Conservation (phyloP, 2,888 invertebrate genomes). For the Mythimna ferrago region DNA sequence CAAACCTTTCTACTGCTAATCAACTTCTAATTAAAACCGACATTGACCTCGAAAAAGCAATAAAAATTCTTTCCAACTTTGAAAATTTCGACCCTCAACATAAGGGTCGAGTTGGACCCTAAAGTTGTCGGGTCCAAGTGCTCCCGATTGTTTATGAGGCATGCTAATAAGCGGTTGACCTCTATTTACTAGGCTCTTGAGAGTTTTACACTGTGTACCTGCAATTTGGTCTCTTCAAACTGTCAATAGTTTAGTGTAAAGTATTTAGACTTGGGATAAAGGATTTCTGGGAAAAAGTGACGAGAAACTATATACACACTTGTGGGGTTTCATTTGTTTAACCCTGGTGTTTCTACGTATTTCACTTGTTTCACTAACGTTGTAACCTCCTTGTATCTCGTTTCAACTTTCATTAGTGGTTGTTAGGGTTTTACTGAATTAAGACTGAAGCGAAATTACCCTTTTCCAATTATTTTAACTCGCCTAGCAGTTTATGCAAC, state of each 20-base stretch:
- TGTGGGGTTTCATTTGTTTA: not conserved
- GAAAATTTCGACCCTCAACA: slow-evolving; percentile 24
- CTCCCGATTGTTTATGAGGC: slow-evolving; percentile 56
- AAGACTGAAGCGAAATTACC: not conserved
- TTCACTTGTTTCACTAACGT: not conserved
- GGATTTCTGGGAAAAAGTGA: not conserved
- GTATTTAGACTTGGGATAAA: not conserved
- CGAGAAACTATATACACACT: not conserved
- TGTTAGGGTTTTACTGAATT: not conserved
- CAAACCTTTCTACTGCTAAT: slow-evolving; percentile 11
- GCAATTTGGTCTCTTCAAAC: slow-evolving; percentile 30
- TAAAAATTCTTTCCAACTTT: slow-evolving; percentile 58
- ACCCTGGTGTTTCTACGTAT: not conserved
- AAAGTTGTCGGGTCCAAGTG: slow-evolving; percentile 59
- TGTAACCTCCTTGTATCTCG: not conserved
- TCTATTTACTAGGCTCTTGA: slow-evolving; percentile 49
- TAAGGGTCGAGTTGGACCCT: slow-evolving; percentile 45
- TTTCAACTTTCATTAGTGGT: not conserved
- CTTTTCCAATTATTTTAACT: too few species aligned
- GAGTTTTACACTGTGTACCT: slow-evolving; percentile 48
- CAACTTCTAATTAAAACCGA: slow-evolving; percentile 42
- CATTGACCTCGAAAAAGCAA: slow-evolving; percentile 43
- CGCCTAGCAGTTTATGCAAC: too few species aligned
- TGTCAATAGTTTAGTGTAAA: slow-evolving; percentile 44
- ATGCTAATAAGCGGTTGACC: slow-evolving; percentile 66